Evolutionary conservation across 1,140 invertebrate species (phyloP).

Genomic region (Drosophila azteca): DNA sequence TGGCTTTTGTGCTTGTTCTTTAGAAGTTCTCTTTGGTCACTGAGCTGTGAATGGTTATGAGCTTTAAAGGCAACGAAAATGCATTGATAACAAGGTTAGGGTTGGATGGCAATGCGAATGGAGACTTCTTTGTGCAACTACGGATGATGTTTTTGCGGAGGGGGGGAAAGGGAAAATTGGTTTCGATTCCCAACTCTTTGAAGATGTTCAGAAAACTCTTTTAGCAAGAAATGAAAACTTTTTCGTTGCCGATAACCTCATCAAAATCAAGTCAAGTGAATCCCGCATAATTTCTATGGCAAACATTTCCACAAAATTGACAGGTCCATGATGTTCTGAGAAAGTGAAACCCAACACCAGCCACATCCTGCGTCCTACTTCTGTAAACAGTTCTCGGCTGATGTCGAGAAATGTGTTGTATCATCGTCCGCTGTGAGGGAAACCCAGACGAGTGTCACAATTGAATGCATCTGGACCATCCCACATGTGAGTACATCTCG

Average conservation of each 20-base stretch:
- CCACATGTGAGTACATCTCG: constrained; percentile 27
- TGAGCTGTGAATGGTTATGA: constrained; percentile 64
- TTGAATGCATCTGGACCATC: constrained; percentile 53
- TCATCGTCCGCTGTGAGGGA: constrained; percentile 20
- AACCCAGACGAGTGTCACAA: constrained; percentile 41
- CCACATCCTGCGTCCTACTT: not conserved
- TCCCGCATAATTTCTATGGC: too few relatives aligned
- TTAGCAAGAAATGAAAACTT: too few relatives aligned
- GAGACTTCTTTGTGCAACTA: constrained; percentile 10
- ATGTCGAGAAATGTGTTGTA: constrained; percentile 10
- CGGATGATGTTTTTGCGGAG: not conserved
- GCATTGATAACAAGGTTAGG: constrained; percentile 31
- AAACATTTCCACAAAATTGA: too few relatives aligned
- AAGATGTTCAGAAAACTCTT: too few relatives aligned
- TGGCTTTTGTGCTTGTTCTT: constrained; percentile 58
- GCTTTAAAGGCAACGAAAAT: constrained; percentile 56
- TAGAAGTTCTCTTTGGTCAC: constrained; percentile 63
- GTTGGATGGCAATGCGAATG: constrained; percentile 20
- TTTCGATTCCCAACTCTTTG: too few relatives aligned
- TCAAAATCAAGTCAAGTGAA: too few relatives aligned
- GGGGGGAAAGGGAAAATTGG: not conserved
- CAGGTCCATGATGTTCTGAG: constrained; percentile 19
- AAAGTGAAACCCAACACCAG: constrained; percentile 18
- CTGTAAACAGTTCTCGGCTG: constrained; percentile 6
- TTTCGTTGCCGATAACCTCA: too few relatives aligned